phyloP scores from a whole-genome alignment of 2,888 invertebrate genomes.

The Megalurothrips usitatus region DNA sequence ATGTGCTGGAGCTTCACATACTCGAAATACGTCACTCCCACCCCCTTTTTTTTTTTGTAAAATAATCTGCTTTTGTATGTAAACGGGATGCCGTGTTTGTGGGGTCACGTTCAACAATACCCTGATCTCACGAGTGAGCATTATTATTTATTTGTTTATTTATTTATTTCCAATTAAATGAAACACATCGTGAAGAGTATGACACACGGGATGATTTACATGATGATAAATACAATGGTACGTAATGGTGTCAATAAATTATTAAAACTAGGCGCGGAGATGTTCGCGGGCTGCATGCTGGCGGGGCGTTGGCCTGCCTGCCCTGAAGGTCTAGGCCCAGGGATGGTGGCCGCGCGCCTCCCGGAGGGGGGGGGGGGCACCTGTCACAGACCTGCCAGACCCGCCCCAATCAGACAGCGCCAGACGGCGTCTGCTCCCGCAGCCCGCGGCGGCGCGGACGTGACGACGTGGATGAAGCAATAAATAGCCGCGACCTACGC shows the following conservation, averaged over 20 bases:
- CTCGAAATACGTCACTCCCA: no score
- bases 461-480: no score
- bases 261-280: neutral
- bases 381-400: neutral
- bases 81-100: constrained; percentile 27
- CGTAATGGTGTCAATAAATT: neutral
- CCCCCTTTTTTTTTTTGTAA: no score
- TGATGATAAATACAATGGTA: neutral
- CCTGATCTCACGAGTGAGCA: no score
- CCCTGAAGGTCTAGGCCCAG: neutral
- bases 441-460: no score
- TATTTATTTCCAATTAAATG: no score
- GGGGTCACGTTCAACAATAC: constrained; percentile 7
- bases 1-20: no score
- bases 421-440: neutral
- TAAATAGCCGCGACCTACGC: no score
- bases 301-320: neutral
- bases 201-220: neutral
- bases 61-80: no score
- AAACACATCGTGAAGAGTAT: no score
- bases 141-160: no score
- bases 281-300: neutral
- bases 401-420: neutral
- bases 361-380: neutral
- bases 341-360: neutral